These are phyloP conservation scores for Lasius platythorax DNA, from an alignment of 2,888 invertebrate species.

Conservation along the genomic window DNA sequence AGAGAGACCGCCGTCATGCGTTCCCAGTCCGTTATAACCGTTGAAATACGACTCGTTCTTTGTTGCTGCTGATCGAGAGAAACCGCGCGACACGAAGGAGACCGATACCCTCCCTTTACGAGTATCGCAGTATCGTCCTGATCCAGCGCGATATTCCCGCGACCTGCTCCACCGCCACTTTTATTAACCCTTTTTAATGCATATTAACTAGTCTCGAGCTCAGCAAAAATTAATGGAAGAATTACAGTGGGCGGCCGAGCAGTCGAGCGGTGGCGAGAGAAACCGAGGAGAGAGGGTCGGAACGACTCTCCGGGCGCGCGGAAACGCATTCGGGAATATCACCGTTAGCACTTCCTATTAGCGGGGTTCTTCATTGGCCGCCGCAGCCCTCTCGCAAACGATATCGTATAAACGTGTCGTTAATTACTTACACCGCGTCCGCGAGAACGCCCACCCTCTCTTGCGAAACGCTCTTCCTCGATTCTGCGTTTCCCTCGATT, in stretches of 20 bases:
- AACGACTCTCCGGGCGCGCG: conserved; percentile 65
- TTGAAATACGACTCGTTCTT: conserved; percentile 16
- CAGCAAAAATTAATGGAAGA: conserved; percentile 85
- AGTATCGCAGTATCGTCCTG: conserved; percentile 28
- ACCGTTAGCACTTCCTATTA: conserved; percentile 84
- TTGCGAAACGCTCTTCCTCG: conserved; percentile 61
- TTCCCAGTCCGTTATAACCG: conserved; percentile 27
- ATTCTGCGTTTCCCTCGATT: conserved; percentile 53
- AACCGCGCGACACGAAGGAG: conserved; percentile 19
- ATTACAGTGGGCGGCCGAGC: conserved; percentile 73
- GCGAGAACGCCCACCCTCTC: conserved; percentile 78
- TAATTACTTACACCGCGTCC: conserved; percentile 84
- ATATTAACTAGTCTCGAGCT: conserved; percentile 84
- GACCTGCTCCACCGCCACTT: conserved; percentile 78
- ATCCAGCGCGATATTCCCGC: conserved; percentile 62
- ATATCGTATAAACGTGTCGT: conserved; percentile 85
- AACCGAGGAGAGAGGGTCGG: conserved; percentile 50
- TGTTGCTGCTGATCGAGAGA: conserved; percentile 26
- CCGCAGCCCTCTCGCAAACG: conserved; percentile 75
- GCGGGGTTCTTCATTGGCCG: conserved; percentile 82
- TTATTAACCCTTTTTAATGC: conserved; percentile 84
- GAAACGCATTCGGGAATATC: conserved; percentile 81
- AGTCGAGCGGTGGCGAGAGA: conserved; percentile 44
- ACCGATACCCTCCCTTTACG: conserved; percentile 12
- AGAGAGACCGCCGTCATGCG: conserved; percentile 17